Evolutionary conservation across 2,113 vertebrate species (phyloP), one percentile per base, ranked within the genome.

Genomic region (Callipepla californica): DNA sequence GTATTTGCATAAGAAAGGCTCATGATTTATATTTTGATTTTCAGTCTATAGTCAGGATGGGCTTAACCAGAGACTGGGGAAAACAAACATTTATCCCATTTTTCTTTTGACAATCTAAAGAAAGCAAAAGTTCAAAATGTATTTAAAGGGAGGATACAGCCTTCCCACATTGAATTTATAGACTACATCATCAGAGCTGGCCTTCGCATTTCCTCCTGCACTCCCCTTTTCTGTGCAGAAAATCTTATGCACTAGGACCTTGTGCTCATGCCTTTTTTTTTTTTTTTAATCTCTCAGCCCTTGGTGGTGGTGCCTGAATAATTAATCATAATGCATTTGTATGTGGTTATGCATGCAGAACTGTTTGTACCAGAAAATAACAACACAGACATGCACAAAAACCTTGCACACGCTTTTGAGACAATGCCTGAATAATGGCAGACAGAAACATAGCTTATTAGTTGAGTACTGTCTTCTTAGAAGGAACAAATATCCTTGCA

Each of bases 21-120:
- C 85, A 44, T 96, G 83, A 96, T 81, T 97, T 93, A 92, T 91
- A 85, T 96, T 95, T 96, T 86, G 65, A 86, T 95, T 95, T 95
- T 85, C 80, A 81, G 80, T 92, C 88, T 62, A 76, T 72, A 90
- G 73, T 66, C 58, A 89, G 87, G 82, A 93, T 91, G 92, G 89
- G 69, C 91, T 91, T 79, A 84, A 73, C 73, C 80, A 91, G 80
- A 93, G 80, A 94, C 86, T 23, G 73, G 42, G 42, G 82, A 93
- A 96, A 95, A 93, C 85, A 96, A 97, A 95, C 74, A 82, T 92
- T 95, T 90, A 89, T 74, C 55, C 34, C 63, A 66, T 82, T 92
- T 94, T 85, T 87, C 72, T 75, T 93, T 67, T 85, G 94, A 91
- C 91, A 95, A 89, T 79, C 45, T 78, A 69, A 88, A 91, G 87